A percentile compares a stretch with the other conserved stretches of the same genome.
Evolutionary conservation across 2,888 invertebrate species (phyloP).

Genomic region (Aphrophora alni): DNA sequence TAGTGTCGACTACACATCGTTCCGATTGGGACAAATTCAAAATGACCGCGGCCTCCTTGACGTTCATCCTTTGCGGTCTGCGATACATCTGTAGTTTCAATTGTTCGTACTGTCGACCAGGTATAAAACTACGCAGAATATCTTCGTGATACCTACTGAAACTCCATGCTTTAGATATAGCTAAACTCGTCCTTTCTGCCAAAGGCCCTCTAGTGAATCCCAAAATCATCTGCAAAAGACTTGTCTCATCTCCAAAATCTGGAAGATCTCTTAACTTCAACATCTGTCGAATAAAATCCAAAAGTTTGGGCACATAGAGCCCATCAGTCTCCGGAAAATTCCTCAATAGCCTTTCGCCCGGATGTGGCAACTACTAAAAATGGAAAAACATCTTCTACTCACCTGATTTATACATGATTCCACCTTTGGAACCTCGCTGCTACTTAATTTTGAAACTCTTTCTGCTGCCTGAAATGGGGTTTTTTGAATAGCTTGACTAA

Average conservation of each 20-base stretch:
- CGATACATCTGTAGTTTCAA: not conserved
- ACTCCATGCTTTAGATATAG: not conserved
- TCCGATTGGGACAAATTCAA: not conserved
- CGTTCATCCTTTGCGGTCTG: not conserved
- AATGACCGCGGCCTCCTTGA: conserved; percentile 4
- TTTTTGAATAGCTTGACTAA: too few species aligned
- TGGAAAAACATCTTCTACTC: too few species aligned
- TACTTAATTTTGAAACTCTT: too few species aligned
- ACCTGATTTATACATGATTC: too few species aligned
- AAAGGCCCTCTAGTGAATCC: not conserved
- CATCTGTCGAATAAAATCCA: not conserved
- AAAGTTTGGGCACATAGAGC: not conserved
- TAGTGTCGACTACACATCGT: not conserved
- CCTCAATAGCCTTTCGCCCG: not conserved
- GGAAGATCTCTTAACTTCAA: not conserved
- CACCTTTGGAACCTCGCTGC: too few species aligned
- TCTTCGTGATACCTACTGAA: conserved; percentile 5
- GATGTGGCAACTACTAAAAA: conserved; percentile 4
- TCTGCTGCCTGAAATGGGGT: too few species aligned
- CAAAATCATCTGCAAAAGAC: not conserved
- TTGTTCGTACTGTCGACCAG: not conserved
- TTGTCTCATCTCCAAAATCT: not conserved
- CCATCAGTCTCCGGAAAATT: conserved; percentile 11
- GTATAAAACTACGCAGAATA: conserved; percentile 6
- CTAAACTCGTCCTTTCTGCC: not conserved